Evolutionary conservation across 2,888 invertebrate genomes (phyloP).

Genomic region (Acanthosepion lycidas): DNA sequence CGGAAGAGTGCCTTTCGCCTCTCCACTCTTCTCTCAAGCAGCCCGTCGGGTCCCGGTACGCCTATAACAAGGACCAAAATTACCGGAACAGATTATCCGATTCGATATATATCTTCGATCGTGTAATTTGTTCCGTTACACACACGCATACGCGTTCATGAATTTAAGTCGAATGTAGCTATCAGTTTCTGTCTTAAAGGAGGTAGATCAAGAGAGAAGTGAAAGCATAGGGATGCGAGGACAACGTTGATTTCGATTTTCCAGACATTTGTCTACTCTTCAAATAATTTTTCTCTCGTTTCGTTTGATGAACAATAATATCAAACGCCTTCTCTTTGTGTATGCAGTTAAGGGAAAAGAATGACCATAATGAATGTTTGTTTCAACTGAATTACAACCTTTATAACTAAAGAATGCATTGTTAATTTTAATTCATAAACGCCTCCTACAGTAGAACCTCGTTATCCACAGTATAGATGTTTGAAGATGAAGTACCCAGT

Average conservation of each 20-base stretch:
- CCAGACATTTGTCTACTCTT: background rate
- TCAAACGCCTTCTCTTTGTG: background rate
- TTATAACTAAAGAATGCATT: background rate
- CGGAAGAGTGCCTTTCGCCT: constrained; percentile 33
- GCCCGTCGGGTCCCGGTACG: background rate
- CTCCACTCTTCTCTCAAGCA: background rate
- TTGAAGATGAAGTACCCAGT: no score
- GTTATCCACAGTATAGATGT: no score
- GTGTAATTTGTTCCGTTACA: background rate
- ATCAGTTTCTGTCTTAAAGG: background rate
- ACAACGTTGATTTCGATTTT: background rate
- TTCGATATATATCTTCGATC: background rate
- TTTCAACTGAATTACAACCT: background rate
- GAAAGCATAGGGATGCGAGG: background rate
- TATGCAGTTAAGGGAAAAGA: background rate
- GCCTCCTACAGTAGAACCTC: background rate
- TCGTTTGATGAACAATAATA: background rate
- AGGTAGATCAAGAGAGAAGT: background rate
- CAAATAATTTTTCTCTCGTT: background rate
- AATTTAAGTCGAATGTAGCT: background rate
- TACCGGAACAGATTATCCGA: constrained; percentile 33
- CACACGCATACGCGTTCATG: background rate
- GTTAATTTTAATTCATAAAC: background rate
- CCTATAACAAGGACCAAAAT: background rate
- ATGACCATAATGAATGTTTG: background rate